phyloP scores from a whole-genome alignment of 2,113 vertebrate genomes.

The Rhagologus leucostigma region DNA sequence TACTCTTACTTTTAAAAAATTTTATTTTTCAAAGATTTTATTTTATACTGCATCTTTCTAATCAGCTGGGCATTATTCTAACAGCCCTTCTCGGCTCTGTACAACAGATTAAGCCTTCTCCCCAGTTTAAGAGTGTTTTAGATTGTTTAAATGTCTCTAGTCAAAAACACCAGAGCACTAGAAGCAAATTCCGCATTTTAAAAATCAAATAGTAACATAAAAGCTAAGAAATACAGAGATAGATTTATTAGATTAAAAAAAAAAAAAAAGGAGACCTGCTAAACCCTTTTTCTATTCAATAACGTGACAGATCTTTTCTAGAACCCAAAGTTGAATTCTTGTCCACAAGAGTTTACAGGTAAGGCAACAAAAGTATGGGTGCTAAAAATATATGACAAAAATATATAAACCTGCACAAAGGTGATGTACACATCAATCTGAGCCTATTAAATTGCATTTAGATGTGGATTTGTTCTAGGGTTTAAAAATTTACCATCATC shows the following conservation, averaged over 20 bases:
- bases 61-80: not conserved
- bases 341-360: not conserved
- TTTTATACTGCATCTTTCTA: not conserved
- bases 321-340: not conserved
- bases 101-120: not conserved
- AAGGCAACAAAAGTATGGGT: not conserved
- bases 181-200: not conserved
- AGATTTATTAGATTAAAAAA: not conserved
- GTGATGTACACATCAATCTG: accelerated
- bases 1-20: accelerated
- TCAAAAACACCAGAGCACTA: not conserved
- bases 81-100: not conserved
- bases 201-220: not conserved
- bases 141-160: not conserved
- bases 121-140: not conserved
- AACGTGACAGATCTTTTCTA: accelerated
- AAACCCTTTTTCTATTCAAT: not conserved
- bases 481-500: not conserved
- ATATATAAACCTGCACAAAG: not conserved
- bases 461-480: not conserved
- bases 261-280: accelerated
- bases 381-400: not conserved
- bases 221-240: not conserved
- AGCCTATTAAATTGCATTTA: not conserved
- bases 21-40: not conserved